These are phyloP conservation scores for Mallotus villosus DNA, from an alignment of 2,797 vertebrate species.

Conservation along the genomic window DNA sequence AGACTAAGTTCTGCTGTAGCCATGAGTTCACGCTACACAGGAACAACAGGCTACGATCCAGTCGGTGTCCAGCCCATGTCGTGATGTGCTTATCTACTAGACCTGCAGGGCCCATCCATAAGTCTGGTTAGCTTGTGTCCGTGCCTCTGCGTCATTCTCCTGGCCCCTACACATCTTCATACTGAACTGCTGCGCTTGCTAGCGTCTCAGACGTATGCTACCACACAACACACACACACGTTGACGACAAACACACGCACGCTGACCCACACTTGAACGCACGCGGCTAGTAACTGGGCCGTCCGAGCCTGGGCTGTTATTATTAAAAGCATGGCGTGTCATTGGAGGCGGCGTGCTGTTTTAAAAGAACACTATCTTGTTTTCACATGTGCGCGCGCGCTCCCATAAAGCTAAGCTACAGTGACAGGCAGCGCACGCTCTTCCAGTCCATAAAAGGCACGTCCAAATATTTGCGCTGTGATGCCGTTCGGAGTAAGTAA, in stretches of 20 bases:
- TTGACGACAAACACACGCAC: background rate
- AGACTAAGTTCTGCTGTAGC: too few relatives aligned
- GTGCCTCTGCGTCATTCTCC: too few relatives aligned
- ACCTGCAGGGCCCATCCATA: too few relatives aligned
- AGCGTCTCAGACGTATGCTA: too few relatives aligned
- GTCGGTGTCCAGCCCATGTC: too few relatives aligned
- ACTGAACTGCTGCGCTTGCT: too few relatives aligned
- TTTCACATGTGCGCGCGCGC: slow-evolving; percentile 32
- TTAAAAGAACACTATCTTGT: slow-evolving; percentile 29
- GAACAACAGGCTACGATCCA: too few relatives aligned
- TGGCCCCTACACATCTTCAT: too few relatives aligned
- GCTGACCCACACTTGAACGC: background rate
- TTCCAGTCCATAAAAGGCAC: slow-evolving; percentile 33
- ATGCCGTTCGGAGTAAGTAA: slow-evolving; percentile 1
- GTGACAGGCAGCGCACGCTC: slow-evolving; percentile 29
- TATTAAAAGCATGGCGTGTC: slow-evolving; percentile 42
- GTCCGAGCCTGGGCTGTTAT: slow-evolving; percentile 20
- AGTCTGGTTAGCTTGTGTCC: too few relatives aligned
- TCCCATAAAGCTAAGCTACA: slow-evolving; percentile 27
- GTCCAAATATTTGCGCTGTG: slow-evolving; percentile 25
- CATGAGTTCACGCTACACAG: too few relatives aligned
- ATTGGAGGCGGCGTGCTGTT: slow-evolving; percentile 38
- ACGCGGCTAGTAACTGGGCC: slow-evolving; percentile 36
- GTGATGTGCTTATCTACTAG: too few relatives aligned
- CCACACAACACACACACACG: too few relatives aligned